Evolutionary conservation across 2,888 invertebrate genomes (phyloP), one percentile per base, ranked within the genome.

Genomic region (Bellardia bayeri): DNA sequence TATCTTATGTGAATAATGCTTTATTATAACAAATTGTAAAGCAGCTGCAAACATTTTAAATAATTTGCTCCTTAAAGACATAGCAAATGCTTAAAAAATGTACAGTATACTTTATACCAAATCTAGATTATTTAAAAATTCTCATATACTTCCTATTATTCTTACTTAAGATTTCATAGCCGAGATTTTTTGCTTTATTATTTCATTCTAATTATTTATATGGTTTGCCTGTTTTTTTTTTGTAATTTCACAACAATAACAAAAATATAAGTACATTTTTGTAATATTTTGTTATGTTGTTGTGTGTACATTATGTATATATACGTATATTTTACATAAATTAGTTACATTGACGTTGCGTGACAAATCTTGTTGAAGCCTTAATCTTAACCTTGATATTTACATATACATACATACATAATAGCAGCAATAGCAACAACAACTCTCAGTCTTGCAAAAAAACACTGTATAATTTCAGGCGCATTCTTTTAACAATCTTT

Each of bases 381-480:
- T 51, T 71, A 54, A 76, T 78, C 69, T 71, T 83, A 54, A 76
- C 83, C 83, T 83, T 83, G 76, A 76, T 51, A 76, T 63, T 63
- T 69, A 23, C 42, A 66, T 69, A 23, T 33, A 56, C 30, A 45
- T 14, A 51, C 14, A 51, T 49, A 49, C 23, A 14, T 49, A 49
- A 11, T 2, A 42, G 23, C 8, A 51, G 8, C 30, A 68, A 30
- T 37, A 64, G 30, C 37, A 42, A 64, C 14, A 51, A n/a, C 11
- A 37, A 45, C 49, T 40, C 63, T 45, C 6, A 16, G 30, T 45
- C 30, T 30, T 58, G 13, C n/a, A 69, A 33, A 51, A 14, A 51
- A 51, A 37, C 37, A 51, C 2, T 58, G 30, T 40, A 30, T 56
- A 71, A 72, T 54, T 81, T 33, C 6, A 63, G 72, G 40, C 49